These are phyloP conservation scores for Enteromius radiatus DNA, from an alignment of 2,797 vertebrate genomes.

Conservation along the genomic window DNA sequence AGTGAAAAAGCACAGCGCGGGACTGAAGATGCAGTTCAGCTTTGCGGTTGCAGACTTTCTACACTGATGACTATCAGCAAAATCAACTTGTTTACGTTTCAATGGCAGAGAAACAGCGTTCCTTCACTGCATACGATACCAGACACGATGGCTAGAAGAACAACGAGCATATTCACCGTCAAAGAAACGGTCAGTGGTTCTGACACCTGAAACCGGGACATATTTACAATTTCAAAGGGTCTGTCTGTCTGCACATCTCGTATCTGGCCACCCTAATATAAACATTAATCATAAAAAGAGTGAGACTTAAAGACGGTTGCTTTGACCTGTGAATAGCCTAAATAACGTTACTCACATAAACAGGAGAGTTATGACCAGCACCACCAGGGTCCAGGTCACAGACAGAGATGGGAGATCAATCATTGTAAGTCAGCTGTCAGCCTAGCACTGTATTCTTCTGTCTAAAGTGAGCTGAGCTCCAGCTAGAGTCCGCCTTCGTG, in stretches of 20 bases:
- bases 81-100: neutral
- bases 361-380: conserved; percentile 62
- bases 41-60: neutral
- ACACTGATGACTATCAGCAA: neutral
- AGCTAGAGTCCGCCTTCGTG: neutral
- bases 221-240: neutral
- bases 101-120: neutral
- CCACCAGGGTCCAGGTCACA: conserved; percentile 73
- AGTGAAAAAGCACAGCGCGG: neutral
- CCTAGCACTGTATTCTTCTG: neutral
- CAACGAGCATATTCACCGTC: neutral
- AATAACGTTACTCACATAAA: conserved; percentile 71
- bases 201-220: neutral
- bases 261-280: neutral
- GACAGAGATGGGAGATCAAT: conserved; percentile 36
- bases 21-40: neutral
- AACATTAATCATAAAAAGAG: neutral
- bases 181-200: neutral
- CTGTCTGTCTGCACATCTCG: neutral
- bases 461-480: neutral
- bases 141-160: neutral
- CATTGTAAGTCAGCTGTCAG: conserved; percentile 12
- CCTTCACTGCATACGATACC: neutral
- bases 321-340: neutral
- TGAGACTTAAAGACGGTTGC: neutral